These are phyloP conservation scores for Acronicta alni DNA, from an alignment of 2,888 invertebrate species.

Conservation along the genomic window DNA sequence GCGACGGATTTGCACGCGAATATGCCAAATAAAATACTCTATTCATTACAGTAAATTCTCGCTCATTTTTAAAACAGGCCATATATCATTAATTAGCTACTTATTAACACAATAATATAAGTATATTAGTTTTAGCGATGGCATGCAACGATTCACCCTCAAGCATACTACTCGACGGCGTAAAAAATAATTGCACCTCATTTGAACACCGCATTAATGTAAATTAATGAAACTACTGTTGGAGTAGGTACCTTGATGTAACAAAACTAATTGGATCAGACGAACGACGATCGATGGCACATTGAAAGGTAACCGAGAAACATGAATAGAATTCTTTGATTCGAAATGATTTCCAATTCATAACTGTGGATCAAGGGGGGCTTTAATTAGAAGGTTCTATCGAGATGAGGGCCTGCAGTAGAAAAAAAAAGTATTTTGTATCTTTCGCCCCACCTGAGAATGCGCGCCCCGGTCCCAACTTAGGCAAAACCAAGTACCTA, in stretches of 20 bases:
- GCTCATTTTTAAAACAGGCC: constrained; percentile 6
- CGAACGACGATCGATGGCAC: constrained; percentile 51
- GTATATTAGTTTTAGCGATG: constrained; percentile 21
- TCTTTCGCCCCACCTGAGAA: constrained; percentile 21
- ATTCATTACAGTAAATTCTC: constrained; percentile 10
- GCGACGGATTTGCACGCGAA: constrained; percentile 6
- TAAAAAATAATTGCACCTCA: constrained; percentile 38
- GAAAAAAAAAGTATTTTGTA: constrained; percentile 67
- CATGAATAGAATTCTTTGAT: constrained; percentile 80
- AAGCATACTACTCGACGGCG: constrained; percentile 7
- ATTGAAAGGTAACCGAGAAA: constrained; percentile 63
- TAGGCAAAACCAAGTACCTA: constrained; percentile 1
- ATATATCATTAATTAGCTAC: constrained; percentile 13
- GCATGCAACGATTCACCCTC: constrained; percentile 27
- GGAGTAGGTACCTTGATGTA: constrained; percentile 54
- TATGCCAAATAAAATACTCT: constrained; percentile 9
- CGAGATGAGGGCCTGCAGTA: constrained; percentile 51
- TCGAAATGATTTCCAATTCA: constrained; percentile 86
- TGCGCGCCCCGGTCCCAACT: constrained; percentile 4
- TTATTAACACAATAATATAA: constrained; percentile 19
- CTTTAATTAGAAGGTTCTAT: constrained; percentile 82
- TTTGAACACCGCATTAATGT: constrained; percentile 33
- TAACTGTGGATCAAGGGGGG: constrained; percentile 72
- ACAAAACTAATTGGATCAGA: constrained; percentile 74
- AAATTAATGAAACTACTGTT: constrained; percentile 36